Percentiles rank a stretch among this genome's conserved stretches.
Evolutionary conservation across 2,888 invertebrate genomes (phyloP).

Genomic region (Tribolium freemani): DNA sequence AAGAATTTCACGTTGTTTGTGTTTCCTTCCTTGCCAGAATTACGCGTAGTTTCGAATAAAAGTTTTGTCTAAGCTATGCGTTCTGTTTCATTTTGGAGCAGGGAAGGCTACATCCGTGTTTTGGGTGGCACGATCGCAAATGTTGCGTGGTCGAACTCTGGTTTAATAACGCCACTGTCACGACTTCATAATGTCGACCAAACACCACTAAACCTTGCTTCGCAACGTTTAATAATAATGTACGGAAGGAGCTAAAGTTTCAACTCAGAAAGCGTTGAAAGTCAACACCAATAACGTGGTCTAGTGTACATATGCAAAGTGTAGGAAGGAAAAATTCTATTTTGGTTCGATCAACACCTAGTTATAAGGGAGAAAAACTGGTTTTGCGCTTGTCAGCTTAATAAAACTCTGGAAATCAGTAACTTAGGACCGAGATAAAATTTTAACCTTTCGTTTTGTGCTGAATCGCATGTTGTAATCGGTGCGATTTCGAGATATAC

Average conservation of each 20-base stretch:
- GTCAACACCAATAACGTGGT: constrained; percentile 17
- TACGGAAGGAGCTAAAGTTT: constrained; percentile 4
- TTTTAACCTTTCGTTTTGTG: neutral
- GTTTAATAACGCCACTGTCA: constrained; percentile 26
- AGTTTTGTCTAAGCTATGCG: neutral
- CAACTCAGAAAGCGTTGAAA: constrained; percentile 1
- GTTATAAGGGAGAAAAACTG: neutral
- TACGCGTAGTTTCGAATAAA: neutral
- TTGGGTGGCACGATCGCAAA: neutral
- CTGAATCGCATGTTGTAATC: neutral
- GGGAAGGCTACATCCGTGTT: neutral
- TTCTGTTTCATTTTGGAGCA: neutral
- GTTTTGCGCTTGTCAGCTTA: neutral
- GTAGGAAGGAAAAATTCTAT: neutral
- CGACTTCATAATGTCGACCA: constrained; percentile 33
- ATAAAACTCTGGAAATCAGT: neutral
- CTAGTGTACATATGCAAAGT: constrained; percentile 4
- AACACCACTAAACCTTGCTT: constrained; percentile 5
- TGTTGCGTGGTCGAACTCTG: constrained; percentile 3
- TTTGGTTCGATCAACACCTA: neutral
- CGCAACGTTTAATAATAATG: constrained; percentile 33
- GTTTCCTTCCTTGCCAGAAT: neutral
- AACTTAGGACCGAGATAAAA: neutral
- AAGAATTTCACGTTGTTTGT: neutral
- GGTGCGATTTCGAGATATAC: neutral